Base-by-base conservation (phyloP, 2,113 vertebrate genomes). In the Dendrocopos noguchii region DNA sequence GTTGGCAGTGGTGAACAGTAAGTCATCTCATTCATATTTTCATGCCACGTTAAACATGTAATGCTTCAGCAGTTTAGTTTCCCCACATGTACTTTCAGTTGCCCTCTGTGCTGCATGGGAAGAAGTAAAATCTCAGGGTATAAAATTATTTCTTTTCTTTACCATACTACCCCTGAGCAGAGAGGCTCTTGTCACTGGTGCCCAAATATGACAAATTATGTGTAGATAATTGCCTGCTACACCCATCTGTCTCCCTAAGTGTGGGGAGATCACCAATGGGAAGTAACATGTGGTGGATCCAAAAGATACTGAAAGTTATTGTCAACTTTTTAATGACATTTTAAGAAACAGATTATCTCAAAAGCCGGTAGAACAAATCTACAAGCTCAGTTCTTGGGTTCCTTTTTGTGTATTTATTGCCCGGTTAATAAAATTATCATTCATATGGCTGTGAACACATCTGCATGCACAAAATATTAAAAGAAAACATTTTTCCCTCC, bases 181-280 rank as follows among this genome's bases (percentile, higher is more conserved):
- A 96, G 42, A 89, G 10, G 27, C 52, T 95, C 17, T 78, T 96
- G 93, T 96, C 93, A 94, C 34, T 75, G 44, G 10, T 90, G 90
- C 82, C 87, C 88, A 86, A 94, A 94, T 52, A 56, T 96, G 97
- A 98, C 84, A 96, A 97, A 97, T 93, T 93, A 95, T 52, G 46
- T 93, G 76, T 79, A 87, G 87, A 80, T 85, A 94, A 80, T 95
- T 94, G 96, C 93, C 85, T 83, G 87, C 94, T 97, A 80, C 85
- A 92, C 63, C 52, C 91, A 97, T 96, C 87, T 93, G 86, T 97
- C 91, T 91, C 92, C 24, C 4, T 96, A 93, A 97, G 85, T 92
- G 87, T 80, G 34, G 34, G 83, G 74, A 93, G 82, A 84, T 63
- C 64, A 85, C 39, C 3, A 10, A 77, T 92, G 52, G 52, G 75